Evolutionary conservation across 2,888 invertebrate species (phyloP).

Genomic region (Brachyptera risi): DNA sequence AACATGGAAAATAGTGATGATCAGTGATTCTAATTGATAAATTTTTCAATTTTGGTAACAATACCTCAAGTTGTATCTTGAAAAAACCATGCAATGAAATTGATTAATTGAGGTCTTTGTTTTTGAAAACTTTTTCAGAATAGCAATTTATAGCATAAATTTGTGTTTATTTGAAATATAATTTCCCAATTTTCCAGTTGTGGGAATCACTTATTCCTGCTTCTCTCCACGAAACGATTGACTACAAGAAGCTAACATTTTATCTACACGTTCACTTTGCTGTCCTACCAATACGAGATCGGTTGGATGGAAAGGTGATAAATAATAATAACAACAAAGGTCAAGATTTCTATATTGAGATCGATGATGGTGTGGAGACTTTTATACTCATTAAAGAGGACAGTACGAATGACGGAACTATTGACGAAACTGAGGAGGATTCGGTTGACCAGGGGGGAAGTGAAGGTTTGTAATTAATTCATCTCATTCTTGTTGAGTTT

Average conservation of each 20-base stretch:
- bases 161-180: no score
- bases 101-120: no score
- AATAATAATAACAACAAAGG: neutral
- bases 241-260: slow-evolving; percentile 42
- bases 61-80: no score
- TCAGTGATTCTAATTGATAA: no score
- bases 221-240: slow-evolving; percentile 36
- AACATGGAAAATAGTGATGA: no score
- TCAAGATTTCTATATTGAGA: slow-evolving; percentile 17
- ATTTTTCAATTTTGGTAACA: no score
- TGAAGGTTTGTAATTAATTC: neutral
- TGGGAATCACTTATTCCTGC: slow-evolving; percentile 40
- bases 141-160: no score
- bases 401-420: no score
- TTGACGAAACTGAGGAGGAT: slow-evolving; percentile 7
- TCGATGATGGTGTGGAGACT: slow-evolving; percentile 15
- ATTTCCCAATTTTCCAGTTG: slow-evolving; percentile 38
- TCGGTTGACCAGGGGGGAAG: slow-evolving; percentile 8
- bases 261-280: slow-evolving; percentile 43
- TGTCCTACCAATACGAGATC: slow-evolving; percentile 36
- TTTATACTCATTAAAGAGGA: slow-evolving; percentile 13
- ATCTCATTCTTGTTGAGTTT: neutral
- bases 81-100: no score
- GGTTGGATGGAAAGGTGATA: neutral
- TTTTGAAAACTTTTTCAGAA: no score